phyloP scores from a whole-genome alignment of 37 sponge, comb jelly and placozoan species.

The Bolinopsis microptera region DNA sequence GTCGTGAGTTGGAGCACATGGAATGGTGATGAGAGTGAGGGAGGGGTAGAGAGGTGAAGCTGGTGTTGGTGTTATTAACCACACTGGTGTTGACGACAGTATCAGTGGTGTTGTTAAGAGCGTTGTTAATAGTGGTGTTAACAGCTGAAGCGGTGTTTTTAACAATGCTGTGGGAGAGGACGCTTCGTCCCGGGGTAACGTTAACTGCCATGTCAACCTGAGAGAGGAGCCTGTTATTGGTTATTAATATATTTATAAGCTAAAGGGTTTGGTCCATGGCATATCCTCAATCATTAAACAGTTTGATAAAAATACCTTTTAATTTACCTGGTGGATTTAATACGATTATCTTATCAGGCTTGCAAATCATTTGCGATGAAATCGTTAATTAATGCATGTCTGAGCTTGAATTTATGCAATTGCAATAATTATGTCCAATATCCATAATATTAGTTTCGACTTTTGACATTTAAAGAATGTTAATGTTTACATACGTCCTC shows the following conservation, averaged over 20 bases:
- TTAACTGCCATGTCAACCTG: slow-evolving; percentile 61
- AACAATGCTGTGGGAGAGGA: not conserved
- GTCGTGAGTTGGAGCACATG: not conserved
- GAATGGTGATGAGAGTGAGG: slow-evolving; percentile 23
- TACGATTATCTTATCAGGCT: too few relatives aligned
- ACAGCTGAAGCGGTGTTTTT: not conserved
- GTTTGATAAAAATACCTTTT: too few relatives aligned
- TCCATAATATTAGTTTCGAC: too few relatives aligned
- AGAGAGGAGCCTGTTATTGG: not conserved
- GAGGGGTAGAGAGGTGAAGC: not conserved
- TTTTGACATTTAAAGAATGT: too few relatives aligned
- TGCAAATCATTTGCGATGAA: too few relatives aligned
- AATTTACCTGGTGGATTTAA: too few relatives aligned
- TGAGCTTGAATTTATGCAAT: too few relatives aligned
- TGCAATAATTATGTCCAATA: too few relatives aligned
- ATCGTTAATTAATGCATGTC: too few relatives aligned
- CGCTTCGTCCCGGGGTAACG: slow-evolving; percentile 38
- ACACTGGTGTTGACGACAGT: not conserved
- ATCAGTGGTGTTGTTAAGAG: not conserved
- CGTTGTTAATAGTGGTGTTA: slow-evolving; percentile 8
- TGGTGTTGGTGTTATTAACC: not conserved
- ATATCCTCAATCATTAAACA: too few relatives aligned
- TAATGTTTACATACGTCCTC: slow-evolving; percentile 31
- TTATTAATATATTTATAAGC: too few relatives aligned
- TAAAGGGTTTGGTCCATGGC: too few relatives aligned